Evolutionary conservation across 2,797 vertebrate species (phyloP).

Genomic region (Tapera naevia): DNA sequence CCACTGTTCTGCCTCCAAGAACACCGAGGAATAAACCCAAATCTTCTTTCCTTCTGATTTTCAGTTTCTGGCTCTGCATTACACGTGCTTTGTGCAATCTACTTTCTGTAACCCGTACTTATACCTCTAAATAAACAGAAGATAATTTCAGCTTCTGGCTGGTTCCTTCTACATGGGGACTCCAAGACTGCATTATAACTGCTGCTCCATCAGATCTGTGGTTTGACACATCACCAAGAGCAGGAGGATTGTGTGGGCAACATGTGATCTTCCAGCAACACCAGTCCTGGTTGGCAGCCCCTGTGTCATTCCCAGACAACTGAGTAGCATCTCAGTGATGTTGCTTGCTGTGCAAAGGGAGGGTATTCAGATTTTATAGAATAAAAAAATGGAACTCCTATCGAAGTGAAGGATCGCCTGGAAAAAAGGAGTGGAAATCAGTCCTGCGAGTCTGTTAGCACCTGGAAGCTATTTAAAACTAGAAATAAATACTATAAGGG

Average conservation of each 20-base stretch:
- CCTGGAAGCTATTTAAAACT: not conserved
- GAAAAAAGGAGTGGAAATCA: not conserved
- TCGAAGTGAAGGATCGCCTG: not conserved
- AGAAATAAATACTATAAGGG: not conserved
- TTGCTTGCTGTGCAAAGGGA: not conserved
- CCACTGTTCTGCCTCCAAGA: not conserved
- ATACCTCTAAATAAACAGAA: not conserved
- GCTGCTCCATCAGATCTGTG: not conserved
- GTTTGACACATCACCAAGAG: not conserved
- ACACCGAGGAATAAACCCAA: not conserved
- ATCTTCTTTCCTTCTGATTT: not conserved
- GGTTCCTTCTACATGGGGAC: not conserved
- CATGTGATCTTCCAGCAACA: not conserved
- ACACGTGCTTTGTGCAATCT: not conserved
- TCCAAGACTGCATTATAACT: not conserved
- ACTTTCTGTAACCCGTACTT: not conserved
- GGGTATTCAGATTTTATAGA: too few relatives aligned
- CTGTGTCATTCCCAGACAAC: not conserved
- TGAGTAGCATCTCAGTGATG: fast-evolving
- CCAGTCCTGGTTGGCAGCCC: not conserved
- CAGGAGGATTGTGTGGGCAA: not conserved
- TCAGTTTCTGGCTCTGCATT: not conserved
- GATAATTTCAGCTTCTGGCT: not conserved
- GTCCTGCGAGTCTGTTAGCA: not conserved
- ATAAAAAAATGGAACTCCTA: not conserved